Evolutionary conservation across 2,113 vertebrate species (phyloP).

Genomic region (Catharus bicknelli): DNA sequence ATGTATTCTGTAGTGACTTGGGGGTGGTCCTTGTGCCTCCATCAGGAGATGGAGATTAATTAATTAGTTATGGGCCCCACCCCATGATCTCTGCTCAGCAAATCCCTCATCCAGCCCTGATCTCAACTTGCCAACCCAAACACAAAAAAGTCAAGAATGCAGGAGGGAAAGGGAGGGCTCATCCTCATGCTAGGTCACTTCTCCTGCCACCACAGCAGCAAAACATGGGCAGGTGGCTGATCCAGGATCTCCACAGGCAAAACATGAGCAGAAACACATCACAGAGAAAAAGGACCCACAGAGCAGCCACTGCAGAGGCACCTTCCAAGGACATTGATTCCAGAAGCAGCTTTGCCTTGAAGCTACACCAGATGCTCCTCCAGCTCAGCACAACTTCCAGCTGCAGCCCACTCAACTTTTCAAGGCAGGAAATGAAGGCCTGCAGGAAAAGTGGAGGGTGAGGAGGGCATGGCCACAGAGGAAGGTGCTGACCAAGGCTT

Average conservation of each 20-base stretch:
- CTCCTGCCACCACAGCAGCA: not conserved
- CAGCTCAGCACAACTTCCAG: not conserved
- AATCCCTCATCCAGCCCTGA: not conserved
- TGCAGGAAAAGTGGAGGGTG: not conserved
- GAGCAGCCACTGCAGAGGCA: not conserved
- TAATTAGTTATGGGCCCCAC: not conserved
- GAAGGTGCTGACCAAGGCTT: not conserved
- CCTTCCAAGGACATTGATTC: not conserved
- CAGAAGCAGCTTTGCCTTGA: not conserved
- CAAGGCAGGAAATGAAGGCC: not conserved
- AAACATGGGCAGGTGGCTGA: rapidly evolving
- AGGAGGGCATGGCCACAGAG: not conserved
- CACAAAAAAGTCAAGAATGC: rapidly evolving
- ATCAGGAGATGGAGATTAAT: not conserved
- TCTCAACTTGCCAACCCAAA: not conserved
- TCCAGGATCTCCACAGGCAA: not conserved
- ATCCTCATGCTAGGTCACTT: not conserved
- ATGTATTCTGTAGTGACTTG: not conserved
- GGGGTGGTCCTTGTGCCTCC: not conserved
- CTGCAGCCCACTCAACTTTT: not conserved
- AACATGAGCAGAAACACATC: not conserved
- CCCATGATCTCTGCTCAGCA: not conserved
- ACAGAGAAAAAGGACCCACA: not conserved
- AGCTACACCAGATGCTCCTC: not conserved
- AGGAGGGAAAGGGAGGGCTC: not conserved